phyloP scores from a whole-genome alignment of 2,888 invertebrate genomes.

The Ctenicera cuprea region DNA sequence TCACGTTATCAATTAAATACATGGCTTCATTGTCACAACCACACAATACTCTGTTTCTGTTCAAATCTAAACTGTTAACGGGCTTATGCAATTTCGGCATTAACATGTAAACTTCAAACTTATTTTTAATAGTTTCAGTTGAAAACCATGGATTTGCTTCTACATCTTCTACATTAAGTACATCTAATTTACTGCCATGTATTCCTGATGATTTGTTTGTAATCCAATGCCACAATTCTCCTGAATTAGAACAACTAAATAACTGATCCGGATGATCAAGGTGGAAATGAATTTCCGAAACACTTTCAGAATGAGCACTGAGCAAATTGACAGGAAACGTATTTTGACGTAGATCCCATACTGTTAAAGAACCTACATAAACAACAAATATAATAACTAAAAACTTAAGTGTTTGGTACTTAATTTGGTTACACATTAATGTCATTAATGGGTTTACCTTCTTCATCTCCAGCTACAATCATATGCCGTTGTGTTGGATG shows the following conservation, averaged over 20 bases:
- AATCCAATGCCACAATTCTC: conserved; percentile 95
- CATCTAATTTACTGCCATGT: conserved; percentile 33
- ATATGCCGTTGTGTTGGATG: conserved; percentile 94
- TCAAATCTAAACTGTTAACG: conserved; percentile 88
- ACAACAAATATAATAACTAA: too few species aligned
- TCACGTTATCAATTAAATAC: conserved; percentile 83
- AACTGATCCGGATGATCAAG: conserved; percentile 89
- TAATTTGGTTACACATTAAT: too few species aligned
- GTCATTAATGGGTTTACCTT: conserved; percentile 72
- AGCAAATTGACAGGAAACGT: conserved; percentile 88
- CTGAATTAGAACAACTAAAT: conserved; percentile 86
- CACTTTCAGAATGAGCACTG: conserved; percentile 84
- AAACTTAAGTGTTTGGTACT: too few species aligned
- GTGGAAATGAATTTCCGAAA: conserved; percentile 93
- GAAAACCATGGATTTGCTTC: conserved; percentile 80
- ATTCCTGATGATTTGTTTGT: conserved; percentile 71
- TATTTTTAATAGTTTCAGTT: conserved; percentile 80
- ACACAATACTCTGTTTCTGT: conserved; percentile 84
- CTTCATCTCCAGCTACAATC: conserved; percentile 88
- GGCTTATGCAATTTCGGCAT: conserved; percentile 85
- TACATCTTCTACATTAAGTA: conserved; percentile 53
- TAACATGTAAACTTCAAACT: conserved; percentile 83
- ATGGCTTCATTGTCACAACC: conserved; percentile 93
- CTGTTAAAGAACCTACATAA: conserved; percentile 80
- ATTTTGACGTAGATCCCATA: conserved; percentile 93